A percentile compares a stretch with the other conserved stretches of the same genome.
These are phyloP conservation scores for Nesoenas mayeri DNA, from an alignment of 2,113 vertebrate genomes.

Conservation along the genomic window DNA sequence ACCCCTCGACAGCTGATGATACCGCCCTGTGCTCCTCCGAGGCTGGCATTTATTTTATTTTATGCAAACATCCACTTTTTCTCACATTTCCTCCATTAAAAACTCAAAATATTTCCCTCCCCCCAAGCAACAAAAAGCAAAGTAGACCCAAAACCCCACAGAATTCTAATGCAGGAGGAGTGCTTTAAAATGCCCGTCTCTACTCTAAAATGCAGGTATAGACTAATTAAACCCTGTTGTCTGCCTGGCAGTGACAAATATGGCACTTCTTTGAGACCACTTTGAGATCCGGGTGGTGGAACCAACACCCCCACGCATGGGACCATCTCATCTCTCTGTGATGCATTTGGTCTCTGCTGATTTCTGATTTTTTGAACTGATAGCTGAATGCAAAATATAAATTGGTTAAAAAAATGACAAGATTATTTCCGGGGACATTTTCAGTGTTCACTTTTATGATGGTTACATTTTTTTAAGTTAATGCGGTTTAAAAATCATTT, in stretches of 20 bases:
- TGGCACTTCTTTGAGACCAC: background rate
- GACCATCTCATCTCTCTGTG: background rate
- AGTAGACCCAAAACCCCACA: background rate
- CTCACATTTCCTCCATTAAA: background rate
- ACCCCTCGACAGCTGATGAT: background rate
- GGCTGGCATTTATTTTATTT: background rate
- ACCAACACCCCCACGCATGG: background rate
- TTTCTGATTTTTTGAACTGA: constrained; percentile 13
- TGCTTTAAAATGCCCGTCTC: background rate
- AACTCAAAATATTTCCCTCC: accelerated
- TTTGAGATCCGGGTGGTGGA: background rate
- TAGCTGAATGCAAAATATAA: constrained; percentile 24
- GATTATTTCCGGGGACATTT: constrained; percentile 34
- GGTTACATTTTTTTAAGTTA: constrained; percentile 62
- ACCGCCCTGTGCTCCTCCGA: background rate
- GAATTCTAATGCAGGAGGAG: background rate
- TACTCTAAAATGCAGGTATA: background rate
- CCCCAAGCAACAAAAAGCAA: background rate
- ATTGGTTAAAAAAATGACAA: constrained; percentile 41
- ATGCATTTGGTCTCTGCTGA: background rate
- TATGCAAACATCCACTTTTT: background rate
- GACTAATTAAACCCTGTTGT: background rate
- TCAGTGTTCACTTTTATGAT: constrained; percentile 53
- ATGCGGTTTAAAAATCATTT: constrained; percentile 76
- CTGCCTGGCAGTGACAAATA: background rate